Base-by-base conservation (phyloP, 2,888 invertebrate genomes). In the Allacma fusca region DNA sequence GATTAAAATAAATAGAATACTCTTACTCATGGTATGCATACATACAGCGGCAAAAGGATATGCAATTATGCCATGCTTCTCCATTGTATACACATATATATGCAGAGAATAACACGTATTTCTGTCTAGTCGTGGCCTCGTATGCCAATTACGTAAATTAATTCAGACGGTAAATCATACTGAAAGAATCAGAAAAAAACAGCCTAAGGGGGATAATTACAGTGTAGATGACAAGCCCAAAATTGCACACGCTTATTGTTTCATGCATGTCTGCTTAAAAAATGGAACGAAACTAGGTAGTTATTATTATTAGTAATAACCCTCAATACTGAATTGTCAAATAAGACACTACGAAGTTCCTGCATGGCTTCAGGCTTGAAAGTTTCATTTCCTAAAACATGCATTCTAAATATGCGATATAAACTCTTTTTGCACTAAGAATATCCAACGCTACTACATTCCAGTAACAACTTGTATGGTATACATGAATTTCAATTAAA, bases 71-170 rank as follows among this genome's bases (percentile, higher is more conserved):
- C 21, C 40, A 21, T n/a, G n/a, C n/a, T n/a, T 40, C n/a, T 40
- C 19, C 21, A 68, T 16, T 50, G 50, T 50, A 16, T 2, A 13
- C 16, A 19, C 50, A 50, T 50, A 9, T 13, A 13, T 50, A 16
- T 50, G n/a, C 19, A 50, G 7, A 16, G 29, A 65, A 65, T 26
- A 40, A 21, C 19, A 50, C 16, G 19, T 28, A 12, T 7, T 65
- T 28, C 65, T 28, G 13, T 2, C 62, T 21, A 50, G 26, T 28
- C 65, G 28, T 72, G 72, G 29, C 72, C 72, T 72, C 59, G 72
- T 40, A 59, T 29, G 72, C 57, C 72, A 72, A 72, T 72, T 72
- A 70, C 69, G 44, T 62, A 72, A 72, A 72, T 59, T 26, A 72
- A 72, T 29, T 40, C 62, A 72, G 72, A 59, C 72, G 40, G 62